Percentiles rank a stretch among this genome's conserved stretches.
These are phyloP conservation scores for Spilarctia lutea DNA, from an alignment of 2,888 invertebrate genomes.

Conservation along the genomic window DNA sequence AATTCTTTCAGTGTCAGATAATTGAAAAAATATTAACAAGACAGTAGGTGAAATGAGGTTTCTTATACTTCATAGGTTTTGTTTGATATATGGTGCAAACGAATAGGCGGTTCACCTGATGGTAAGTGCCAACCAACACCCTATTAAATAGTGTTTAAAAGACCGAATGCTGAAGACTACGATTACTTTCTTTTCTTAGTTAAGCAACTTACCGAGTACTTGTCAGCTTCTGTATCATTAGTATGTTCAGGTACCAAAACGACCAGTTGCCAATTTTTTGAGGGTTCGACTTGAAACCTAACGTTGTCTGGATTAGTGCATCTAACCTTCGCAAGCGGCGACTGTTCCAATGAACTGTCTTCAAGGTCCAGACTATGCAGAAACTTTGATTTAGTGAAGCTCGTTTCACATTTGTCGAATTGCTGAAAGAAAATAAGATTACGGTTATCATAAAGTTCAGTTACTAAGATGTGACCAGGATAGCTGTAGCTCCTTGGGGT, in stretches of 20 bases:
- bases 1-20: too few species aligned
- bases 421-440: slow-evolving; percentile 33
- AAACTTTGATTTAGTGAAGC: slow-evolving; percentile 54
- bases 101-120: too few species aligned
- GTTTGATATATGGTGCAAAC: too few species aligned
- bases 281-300: slow-evolving; percentile 37
- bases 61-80: too few species aligned
- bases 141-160: too few species aligned
- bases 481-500: too few species aligned
- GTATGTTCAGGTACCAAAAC: slow-evolving; percentile 41
- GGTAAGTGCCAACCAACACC: too few species aligned
- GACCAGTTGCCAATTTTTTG: slow-evolving; percentile 46
- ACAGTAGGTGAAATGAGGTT: too few species aligned
- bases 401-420: slow-evolving; percentile 28
- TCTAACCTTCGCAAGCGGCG: slow-evolving; percentile 31
- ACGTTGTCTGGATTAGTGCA: slow-evolving; percentile 31
- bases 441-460: background rate
- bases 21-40: too few species aligned
- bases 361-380: slow-evolving; percentile 21
- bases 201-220: slow-evolving; percentile 8
- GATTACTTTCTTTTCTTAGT: background rate
- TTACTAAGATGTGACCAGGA: too few species aligned
- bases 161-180: background rate
- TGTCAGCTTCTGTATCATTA: slow-evolving; percentile 10
- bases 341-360: background rate